Percentiles rank a stretch among this genome's conserved stretches.
Conservation (phyloP, 2,888 invertebrate species). For the Brachynemurus nebulosus region DNA sequence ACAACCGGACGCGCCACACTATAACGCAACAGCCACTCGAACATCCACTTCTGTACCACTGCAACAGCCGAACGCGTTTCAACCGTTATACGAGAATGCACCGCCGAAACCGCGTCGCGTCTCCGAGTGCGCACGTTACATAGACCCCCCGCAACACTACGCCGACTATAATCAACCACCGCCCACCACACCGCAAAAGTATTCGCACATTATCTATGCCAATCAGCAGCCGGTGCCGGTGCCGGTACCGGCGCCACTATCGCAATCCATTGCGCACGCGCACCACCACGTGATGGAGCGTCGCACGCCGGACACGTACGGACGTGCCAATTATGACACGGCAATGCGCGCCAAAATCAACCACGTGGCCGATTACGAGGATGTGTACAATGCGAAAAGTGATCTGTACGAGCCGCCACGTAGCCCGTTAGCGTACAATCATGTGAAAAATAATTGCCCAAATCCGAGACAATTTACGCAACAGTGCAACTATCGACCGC, state of each 20-base stretch:
- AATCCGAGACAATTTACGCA: not conserved
- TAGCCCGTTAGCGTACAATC: slow-evolving; percentile 39
- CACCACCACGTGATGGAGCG: slow-evolving; percentile 37
- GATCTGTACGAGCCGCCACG: slow-evolving; percentile 45
- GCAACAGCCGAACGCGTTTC: slow-evolving; percentile 21
- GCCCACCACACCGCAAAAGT: slow-evolving; percentile 1
- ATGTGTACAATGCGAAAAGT: slow-evolving; percentile 43
- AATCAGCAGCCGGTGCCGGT: not conserved
- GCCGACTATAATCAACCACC: slow-evolving; percentile 12
- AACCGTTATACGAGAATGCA: slow-evolving; percentile 78
- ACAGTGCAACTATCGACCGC: slow-evolving; percentile 14
- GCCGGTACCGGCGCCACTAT: not conserved
- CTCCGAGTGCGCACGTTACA: slow-evolving; percentile 31
- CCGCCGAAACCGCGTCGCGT: slow-evolving; percentile 76
- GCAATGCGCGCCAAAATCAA: slow-evolving; percentile 26
- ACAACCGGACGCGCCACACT: not conserved
- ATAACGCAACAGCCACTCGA: not conserved
- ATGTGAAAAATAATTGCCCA: slow-evolving; percentile 21
- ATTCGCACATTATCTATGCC: slow-evolving; percentile 3
- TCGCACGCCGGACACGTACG: slow-evolving; percentile 72
- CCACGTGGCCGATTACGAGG: slow-evolving; percentile 59
- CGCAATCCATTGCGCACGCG: not conserved
- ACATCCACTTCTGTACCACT: not conserved
- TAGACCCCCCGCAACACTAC: not conserved
- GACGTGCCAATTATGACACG: slow-evolving; percentile 41